A percentile compares a stretch with the other conserved stretches of the same genome.
These are phyloP conservation scores for Drusus annulatus DNA, from an alignment of 1,140 invertebrate genomes.

Conservation along the genomic window DNA sequence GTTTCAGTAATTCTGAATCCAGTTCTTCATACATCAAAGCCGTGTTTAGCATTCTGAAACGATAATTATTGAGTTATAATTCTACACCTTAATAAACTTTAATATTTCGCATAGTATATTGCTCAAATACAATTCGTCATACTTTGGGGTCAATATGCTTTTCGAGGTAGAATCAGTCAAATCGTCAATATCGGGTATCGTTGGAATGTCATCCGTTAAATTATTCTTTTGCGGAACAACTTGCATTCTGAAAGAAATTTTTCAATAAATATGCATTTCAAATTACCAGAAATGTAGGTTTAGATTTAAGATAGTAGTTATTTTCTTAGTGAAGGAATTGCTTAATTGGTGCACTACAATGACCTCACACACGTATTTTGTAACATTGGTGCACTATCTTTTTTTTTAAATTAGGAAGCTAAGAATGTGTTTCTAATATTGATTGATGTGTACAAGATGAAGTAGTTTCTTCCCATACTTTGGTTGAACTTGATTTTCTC, in stretches of 20 bases:
- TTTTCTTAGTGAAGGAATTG: not conserved
- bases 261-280: not conserved
- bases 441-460: not conserved
- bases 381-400: too few relatives aligned
- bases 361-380: too few relatives aligned
- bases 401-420: not conserved
- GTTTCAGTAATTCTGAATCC: slow-evolving; percentile 56
- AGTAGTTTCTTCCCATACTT: slow-evolving; percentile 2
- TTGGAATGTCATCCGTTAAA: slow-evolving; percentile 50
- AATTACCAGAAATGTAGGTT: not conserved
- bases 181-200: slow-evolving; percentile 56
- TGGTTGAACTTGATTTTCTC: slow-evolving; percentile 36
- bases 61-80: not conserved
- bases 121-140: not conserved
- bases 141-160: slow-evolving; percentile 39
- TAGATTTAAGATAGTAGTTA: not conserved
- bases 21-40: slow-evolving; percentile 53
- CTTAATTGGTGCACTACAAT: too few relatives aligned
- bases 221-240: slow-evolving; percentile 49
- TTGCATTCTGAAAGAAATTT: slow-evolving; percentile 38
- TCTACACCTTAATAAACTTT: too few relatives aligned
- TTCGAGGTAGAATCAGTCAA: slow-evolving; percentile 46
- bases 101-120: too few relatives aligned
- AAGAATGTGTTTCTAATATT: not conserved
- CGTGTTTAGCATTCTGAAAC: slow-evolving; percentile 48